Conservation (phyloP, 1,140 invertebrate genomes). For the Drosophila parvula region DNA sequence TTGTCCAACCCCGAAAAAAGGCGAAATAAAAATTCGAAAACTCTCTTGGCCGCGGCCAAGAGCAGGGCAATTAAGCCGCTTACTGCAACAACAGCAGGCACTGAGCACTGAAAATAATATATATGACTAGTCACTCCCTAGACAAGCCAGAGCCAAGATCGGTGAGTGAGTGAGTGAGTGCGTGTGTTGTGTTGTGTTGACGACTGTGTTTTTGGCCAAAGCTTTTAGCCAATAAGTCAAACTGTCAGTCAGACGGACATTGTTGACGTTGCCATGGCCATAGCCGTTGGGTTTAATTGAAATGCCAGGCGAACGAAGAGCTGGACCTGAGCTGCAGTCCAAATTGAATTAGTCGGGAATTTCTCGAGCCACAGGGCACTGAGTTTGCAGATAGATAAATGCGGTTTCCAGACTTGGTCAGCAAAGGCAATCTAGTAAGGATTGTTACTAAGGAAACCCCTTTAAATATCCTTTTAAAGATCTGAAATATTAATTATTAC, state of each 20-base stretch:
- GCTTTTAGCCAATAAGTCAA: conserved; percentile 65
- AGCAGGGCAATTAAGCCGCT: conserved; percentile 64
- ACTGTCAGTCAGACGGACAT: conserved; percentile 46
- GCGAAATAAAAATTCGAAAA: conserved; percentile 17
- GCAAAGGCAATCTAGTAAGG: too few species aligned
- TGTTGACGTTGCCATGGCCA: conserved; percentile 17
- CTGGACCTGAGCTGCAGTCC: conserved; percentile 19
- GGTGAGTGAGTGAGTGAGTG: conserved; percentile 22
- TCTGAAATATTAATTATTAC: too few species aligned
- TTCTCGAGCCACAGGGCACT: conserved; percentile 6
- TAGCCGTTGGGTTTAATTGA: conserved; percentile 28
- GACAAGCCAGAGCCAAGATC: conserved; percentile 28
- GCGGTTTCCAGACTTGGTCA: background rate
- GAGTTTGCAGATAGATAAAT: conserved; percentile 3
- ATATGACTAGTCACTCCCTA: conserved; percentile 64
- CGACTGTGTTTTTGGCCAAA: conserved; percentile 36
- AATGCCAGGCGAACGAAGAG: conserved; percentile 15
- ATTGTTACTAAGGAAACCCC: too few species aligned
- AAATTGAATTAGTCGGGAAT: conserved; percentile 25
- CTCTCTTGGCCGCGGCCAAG: background rate
- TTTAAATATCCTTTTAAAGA: too few species aligned
- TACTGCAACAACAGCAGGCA: conserved; percentile 44
- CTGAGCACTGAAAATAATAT: conserved; percentile 34
- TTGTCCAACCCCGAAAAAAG: conserved; percentile 52
- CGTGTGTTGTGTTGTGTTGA: conserved; percentile 17